Evolutionary conservation across 2,888 invertebrate genomes (phyloP), one percentile per base, ranked within the genome.

Genomic region (Polymixis flavicincta): DNA sequence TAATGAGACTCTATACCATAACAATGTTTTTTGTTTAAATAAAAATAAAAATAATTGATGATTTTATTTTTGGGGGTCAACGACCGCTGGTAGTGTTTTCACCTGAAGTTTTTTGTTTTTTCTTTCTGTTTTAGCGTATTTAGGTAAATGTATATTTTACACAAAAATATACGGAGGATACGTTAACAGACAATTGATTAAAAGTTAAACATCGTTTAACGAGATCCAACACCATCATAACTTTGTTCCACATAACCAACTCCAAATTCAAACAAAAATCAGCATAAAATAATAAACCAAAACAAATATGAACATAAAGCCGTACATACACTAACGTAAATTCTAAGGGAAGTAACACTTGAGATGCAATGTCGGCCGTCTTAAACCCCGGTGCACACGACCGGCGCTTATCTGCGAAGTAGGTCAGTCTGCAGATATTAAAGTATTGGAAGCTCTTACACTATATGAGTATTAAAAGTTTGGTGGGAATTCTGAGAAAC

Each of bases 341-440:
- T 85, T 78, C 74, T 65, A 83, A 71, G 60, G 71, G 42, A 52
- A 64, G 55, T 65, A 83, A 80, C 80, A 80, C 86, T 85, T 86
- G 75, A 71, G 74, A 86, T 85, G 85, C 85, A 85, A 84, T 84
- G 78, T 71, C 32, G 71, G 84, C 71, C 73, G 70, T 72, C 78
- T 86, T 86, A 86, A 80, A 25, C 73, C 85, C 59, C 37, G 45
- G 85, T 76, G 82, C 78, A 82, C 78, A 78, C 82, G 72, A 65
- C 48, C 68, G 68, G 64, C 63, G 77, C 78, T 87, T 90, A 90
- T 80, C 63, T 75, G 42, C 77, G 80, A 92, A 89, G 85, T 91
- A 85, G 92, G 92, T 91, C 92, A 88, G 72, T 77, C 82, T 76
- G 82, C 83, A 86, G 85, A 92, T 92, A 92, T 92, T 91, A 89